Base-by-base conservation (phyloP, 2,113 vertebrate species). In the Gnathonemus longibarbis region DNA sequence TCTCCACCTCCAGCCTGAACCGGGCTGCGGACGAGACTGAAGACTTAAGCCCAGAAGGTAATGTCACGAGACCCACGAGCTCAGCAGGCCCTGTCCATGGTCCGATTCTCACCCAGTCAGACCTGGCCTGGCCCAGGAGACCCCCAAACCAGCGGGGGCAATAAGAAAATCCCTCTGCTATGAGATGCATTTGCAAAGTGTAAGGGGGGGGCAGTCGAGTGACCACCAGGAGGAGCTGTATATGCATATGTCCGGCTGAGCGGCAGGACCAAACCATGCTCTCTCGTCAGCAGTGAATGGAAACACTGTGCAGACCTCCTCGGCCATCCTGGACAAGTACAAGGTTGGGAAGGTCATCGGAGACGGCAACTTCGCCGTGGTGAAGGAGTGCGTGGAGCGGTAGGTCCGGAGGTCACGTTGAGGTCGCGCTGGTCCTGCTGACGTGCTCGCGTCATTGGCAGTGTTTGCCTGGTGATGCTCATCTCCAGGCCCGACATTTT, bases 281-380 rank as follows among this genome's bases (percentile, higher is more conserved):
- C n/a, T 70, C 85, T 74, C 80, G 66, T 42, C 48, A 97, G 97
- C 96, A 94, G 94, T 98, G 90, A 99, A 99, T 92, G 98, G 98
- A 86, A 98, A 98, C 93, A 96, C 96, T 50, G 96, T 94, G 35
- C 95, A 95, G 90, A 96, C 96, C 19, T 96, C 97, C 10, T 96
- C 97, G 8, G 92, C 96, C 92, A 98, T 99, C 93, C 96, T 96
- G 17, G 98, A 98, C 52, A 99, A 99, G 90, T 99, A 99, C 90
- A 96, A 95, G 93, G 97, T 99, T 2, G 98, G 98, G 0, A 99
- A 99, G 93, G 97, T 99, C 91, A 99, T 99, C 35, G 98, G 98
- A 10, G 98, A 99, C 3, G 98, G 98, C 39, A 99, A 99, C 95
- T 99, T 99, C 42, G 98, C 98, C 0, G 97, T 99, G 1, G 98